phyloP scores from a whole-genome alignment of 2,888 invertebrate genomes.

The Conistra vaccinii region DNA sequence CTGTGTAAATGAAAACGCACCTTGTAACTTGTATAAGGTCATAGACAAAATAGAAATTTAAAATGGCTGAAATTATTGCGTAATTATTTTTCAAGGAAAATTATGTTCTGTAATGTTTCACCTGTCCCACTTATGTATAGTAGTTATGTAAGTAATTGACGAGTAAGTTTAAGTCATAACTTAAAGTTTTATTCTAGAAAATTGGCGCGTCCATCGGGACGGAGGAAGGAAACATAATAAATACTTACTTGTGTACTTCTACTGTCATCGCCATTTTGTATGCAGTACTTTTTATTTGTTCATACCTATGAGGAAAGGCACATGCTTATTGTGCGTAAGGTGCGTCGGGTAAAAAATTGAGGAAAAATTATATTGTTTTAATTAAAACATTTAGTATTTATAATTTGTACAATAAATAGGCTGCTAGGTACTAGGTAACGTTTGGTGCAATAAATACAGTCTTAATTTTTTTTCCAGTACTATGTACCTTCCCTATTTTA shows the following conservation, averaged over 20 bases:
- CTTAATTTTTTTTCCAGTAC: too few relatives aligned
- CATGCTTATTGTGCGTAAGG: neutral
- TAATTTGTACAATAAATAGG: neutral
- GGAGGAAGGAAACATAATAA: conserved; percentile 45
- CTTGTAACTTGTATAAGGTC: neutral
- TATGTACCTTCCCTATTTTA: too few relatives aligned
- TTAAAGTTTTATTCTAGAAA: conserved; percentile 12
- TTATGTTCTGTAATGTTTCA: conserved; percentile 1
- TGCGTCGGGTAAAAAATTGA: conserved; percentile 6
- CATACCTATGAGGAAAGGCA: conserved; percentile 37
- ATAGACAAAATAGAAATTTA: neutral
- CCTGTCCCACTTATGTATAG: conserved; percentile 23
- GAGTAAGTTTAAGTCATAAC: conserved; percentile 18
- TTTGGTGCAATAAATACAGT: neutral
- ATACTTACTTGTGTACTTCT: conserved; percentile 10
- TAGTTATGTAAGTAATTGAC: conserved; percentile 24
- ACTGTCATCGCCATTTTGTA: conserved; percentile 22
- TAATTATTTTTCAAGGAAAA: conserved; percentile 10
- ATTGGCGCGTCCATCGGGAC: conserved; percentile 13
- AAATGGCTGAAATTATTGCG: neutral
- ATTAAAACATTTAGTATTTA: neutral
- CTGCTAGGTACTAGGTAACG: neutral
- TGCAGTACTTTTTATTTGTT: conserved; percentile 23
- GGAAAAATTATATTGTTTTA: neutral
- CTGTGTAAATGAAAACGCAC: conserved; percentile 16